These are phyloP conservation scores for Pseudotriccus pelzelni DNA, from an alignment of 2,797 vertebrate genomes.

Conservation along the genomic window DNA sequence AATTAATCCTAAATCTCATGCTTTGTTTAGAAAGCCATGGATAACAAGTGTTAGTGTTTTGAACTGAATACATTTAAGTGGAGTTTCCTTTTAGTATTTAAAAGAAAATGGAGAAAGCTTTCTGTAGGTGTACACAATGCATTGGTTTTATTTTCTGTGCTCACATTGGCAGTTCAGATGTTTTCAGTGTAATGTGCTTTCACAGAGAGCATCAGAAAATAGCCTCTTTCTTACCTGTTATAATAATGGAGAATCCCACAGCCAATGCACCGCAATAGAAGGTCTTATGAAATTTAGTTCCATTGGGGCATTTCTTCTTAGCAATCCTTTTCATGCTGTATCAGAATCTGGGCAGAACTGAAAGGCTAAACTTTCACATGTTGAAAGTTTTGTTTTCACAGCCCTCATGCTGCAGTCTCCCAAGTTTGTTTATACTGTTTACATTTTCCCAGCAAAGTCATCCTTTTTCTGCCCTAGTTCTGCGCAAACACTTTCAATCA, in stretches of 20 bases:
- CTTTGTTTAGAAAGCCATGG: not conserved
- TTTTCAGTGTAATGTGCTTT: not conserved
- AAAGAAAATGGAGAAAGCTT: not conserved
- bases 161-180: not conserved
- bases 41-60: not conserved
- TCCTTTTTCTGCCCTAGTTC: conserved; percentile 9
- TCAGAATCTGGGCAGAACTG: not conserved
- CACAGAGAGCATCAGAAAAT: not conserved
- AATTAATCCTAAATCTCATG: not conserved
- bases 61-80: not conserved
- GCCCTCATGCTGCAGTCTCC: not conserved
- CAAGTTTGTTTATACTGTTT: conserved; percentile 32
- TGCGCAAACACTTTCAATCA: conserved; percentile 38
- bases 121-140: not conserved
- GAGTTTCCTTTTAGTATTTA: not conserved
- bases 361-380: not conserved
- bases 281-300: not conserved
- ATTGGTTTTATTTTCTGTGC: not conserved
- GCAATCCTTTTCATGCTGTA: not conserved
- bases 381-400: not conserved
- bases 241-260: not conserved
- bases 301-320: not conserved
- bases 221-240: not conserved
- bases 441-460: conserved; percentile 33
- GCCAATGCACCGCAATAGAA: not conserved